Conservation (phyloP, 2,113 vertebrate species). For the Hemiprocne comata region DNA sequence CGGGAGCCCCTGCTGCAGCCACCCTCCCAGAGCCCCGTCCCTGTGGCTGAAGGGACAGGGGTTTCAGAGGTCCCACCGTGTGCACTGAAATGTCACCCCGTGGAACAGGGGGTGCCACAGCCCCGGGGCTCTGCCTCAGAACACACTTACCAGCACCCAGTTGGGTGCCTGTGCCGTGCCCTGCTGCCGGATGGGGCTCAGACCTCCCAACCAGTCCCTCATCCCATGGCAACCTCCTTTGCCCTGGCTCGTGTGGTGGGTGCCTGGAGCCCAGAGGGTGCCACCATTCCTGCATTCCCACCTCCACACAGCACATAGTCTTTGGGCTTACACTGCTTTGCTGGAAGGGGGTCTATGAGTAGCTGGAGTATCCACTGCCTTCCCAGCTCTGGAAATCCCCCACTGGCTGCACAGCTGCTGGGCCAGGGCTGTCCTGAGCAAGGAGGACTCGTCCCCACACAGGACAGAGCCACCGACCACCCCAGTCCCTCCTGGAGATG, state of each 20-base stretch:
- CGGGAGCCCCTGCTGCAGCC: background rate
- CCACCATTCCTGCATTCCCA: background rate
- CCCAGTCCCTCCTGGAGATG: rapidly evolving
- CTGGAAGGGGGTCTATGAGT: background rate
- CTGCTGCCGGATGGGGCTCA: background rate
- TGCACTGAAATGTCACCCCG: background rate
- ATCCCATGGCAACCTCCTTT: background rate
- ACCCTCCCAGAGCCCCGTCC: background rate
- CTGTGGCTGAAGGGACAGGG: rapidly evolving
- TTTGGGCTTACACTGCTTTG: background rate
- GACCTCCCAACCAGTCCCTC: background rate
- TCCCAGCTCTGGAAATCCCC: background rate
- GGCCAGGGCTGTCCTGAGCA: background rate
- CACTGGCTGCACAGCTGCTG: background rate
- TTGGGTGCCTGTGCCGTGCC: too few species aligned
- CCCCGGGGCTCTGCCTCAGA: background rate
- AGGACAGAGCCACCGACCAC: background rate
- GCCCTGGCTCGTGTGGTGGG: background rate
- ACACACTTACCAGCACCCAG: too few species aligned
- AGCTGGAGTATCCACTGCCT: rapidly evolving
- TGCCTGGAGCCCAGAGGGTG: background rate
- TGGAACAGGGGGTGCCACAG: rapidly evolving
- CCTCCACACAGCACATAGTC: background rate
- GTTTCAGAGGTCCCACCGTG: background rate
- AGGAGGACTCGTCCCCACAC: rapidly evolving